A percentile compares a stretch with the other conserved stretches of the same genome.
Conservation (phyloP, 1,140 invertebrate genomes). For the Forficula auricularia region DNA sequence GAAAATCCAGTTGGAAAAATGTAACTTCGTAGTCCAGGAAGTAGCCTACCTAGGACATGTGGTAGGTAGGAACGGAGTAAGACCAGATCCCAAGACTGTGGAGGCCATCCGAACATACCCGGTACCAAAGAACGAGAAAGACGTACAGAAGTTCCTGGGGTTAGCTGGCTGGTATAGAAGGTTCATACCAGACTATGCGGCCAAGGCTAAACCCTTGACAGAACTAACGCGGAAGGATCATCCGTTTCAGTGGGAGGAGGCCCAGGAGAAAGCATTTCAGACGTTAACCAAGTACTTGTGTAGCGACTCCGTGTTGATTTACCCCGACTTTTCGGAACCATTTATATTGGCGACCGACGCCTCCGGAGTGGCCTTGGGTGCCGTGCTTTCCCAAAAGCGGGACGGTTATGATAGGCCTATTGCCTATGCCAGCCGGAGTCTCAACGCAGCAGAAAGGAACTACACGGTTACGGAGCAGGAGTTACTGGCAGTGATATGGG, state of each 20-base stretch:
- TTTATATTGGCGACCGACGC: constrained; percentile 38
- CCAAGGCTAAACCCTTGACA: constrained; percentile 15
- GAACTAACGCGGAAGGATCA: constrained; percentile 13
- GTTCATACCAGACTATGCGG: constrained; percentile 20
- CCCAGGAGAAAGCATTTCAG: constrained; percentile 18
- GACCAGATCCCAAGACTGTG: too few species aligned
- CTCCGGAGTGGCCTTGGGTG: constrained; percentile 30
- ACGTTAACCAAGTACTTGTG: constrained; percentile 10
- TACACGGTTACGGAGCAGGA: constrained; percentile 22
- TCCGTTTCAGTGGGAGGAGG: constrained; percentile 18
- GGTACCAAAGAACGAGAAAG: too few species aligned
- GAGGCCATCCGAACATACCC: too few species aligned
- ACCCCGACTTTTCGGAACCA: constrained; percentile 20
- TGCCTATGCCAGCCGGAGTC: constrained; percentile 16
- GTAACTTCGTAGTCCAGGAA: too few species aligned
- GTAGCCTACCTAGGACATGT: too few species aligned
- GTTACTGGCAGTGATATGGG: constrained; percentile 25
- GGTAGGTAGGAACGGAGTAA: too few species aligned
- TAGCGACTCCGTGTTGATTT: constrained; percentile 21
- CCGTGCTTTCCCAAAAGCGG: constrained; percentile 21
- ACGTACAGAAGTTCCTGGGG: too few species aligned
- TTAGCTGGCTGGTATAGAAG: too few species aligned
- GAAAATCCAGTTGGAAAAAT: too few species aligned
- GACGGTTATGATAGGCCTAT: constrained; percentile 18
- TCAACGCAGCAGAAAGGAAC: constrained; percentile 14